phyloP scores from a whole-genome alignment of 1,140 invertebrate species.

The Drosophila repletoides region DNA sequence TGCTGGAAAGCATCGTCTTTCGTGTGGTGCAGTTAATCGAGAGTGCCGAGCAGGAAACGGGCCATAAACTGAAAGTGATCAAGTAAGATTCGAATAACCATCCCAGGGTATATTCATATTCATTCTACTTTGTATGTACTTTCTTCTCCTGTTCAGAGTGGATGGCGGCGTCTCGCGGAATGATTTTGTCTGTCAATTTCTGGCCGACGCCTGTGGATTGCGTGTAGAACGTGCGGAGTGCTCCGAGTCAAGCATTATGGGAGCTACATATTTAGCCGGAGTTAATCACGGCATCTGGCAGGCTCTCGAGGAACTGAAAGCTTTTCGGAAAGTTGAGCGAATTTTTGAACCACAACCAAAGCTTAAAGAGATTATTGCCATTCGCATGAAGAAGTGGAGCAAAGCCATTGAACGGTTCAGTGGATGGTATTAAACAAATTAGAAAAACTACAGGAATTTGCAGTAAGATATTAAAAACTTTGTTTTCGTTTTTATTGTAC shows the following conservation, averaged over 20 bases:
- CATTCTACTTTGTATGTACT: background rate
- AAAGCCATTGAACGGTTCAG: conserved; percentile 87
- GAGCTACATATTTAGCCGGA: conserved; percentile 92
- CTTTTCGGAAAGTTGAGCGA: conserved; percentile 85
- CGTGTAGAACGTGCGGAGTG: conserved; percentile 87
- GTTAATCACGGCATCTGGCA: conserved; percentile 91
- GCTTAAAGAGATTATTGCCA: conserved; percentile 82
- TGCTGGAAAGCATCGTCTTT: conserved; percentile 95
- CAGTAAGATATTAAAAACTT: conserved; percentile 31
- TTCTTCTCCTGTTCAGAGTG: conserved; percentile 85
- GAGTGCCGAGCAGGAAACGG: conserved; percentile 87
- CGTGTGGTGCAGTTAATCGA: conserved; percentile 90
- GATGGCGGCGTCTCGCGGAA: conserved; percentile 97
- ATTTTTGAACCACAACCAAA: conserved; percentile 86
- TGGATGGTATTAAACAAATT: conserved; percentile 85
- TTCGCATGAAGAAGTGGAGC: conserved; percentile 85
- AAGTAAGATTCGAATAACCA: conserved; percentile 84
- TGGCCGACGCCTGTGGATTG: conserved; percentile 91
- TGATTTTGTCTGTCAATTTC: conserved; percentile 93
- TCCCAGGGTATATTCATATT: no score
- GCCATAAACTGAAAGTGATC: conserved; percentile 84
- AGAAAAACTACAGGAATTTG: conserved; percentile 13
- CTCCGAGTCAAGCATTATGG: conserved; percentile 90
- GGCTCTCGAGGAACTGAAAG: conserved; percentile 86
- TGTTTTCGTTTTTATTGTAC: conserved; percentile 43